Percentiles rank a stretch among this genome's conserved stretches.
These are phyloP conservation scores for Atlantisia rogersi DNA, from an alignment of 2,113 vertebrate species.

Conservation along the genomic window DNA sequence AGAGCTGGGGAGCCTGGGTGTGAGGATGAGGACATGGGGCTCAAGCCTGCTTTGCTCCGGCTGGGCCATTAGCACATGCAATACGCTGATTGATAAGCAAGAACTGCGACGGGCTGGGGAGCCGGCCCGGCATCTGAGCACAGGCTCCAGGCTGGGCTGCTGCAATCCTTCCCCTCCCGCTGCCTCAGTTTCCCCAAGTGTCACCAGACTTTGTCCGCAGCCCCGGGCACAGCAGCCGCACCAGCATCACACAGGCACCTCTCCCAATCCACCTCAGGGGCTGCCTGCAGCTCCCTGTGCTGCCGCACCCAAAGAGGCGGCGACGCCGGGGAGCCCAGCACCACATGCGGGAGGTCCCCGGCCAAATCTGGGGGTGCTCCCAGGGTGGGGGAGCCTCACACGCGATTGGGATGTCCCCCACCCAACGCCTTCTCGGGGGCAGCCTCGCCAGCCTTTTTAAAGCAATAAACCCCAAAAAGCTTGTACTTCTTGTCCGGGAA, in stretches of 20 bases:
- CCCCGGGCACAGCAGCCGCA: not conserved
- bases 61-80: slow-evolving; percentile 20
- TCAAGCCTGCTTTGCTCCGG: not conserved
- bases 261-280: not conserved
- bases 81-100: not conserved
- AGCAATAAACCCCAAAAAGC: slow-evolving; percentile 93
- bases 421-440: not conserved
- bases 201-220: fast-evolving
- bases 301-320: not conserved
- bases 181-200: not conserved
- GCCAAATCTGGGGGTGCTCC: not conserved
- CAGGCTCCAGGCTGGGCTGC: not conserved
- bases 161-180: not conserved
- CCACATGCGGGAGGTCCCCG: fast-evolving
- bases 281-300: slow-evolving; percentile 29
- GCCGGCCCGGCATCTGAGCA: fast-evolving
- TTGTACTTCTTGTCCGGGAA: slow-evolving; percentile 91
- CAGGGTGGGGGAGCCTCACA: not conserved
- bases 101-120: not conserved
- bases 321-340: not conserved
- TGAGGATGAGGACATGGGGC: not conserved
- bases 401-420: slow-evolving; percentile 54
- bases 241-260: not conserved
- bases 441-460: not conserved
- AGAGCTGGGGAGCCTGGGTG: not conserved